Evolutionary conservation across 2,797 vertebrate species (phyloP).

Genomic region (Dryobates pubescens): DNA sequence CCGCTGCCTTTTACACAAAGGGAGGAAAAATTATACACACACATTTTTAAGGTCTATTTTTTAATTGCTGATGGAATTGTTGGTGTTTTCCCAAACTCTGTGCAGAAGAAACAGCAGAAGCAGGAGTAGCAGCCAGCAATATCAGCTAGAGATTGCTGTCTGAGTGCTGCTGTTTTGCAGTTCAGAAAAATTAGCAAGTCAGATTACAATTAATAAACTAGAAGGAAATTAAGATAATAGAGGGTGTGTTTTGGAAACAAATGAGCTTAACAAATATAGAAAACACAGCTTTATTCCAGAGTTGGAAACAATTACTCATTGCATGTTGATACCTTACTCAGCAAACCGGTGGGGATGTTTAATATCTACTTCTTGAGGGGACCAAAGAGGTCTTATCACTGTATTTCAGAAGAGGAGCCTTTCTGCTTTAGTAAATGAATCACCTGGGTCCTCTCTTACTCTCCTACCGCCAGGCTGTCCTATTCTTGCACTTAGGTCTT

Average conservation of each 20-base stretch:
- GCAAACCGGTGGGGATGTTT: not conserved
- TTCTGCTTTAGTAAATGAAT: slow-evolving; percentile 33
- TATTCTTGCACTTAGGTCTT: not conserved
- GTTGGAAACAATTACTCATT: not conserved
- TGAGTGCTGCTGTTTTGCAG: not conserved
- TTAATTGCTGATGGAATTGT: slow-evolving; percentile 47
- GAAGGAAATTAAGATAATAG: slow-evolving; percentile 3
- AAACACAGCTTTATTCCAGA: not conserved
- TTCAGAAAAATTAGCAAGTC: slow-evolving; percentile 12
- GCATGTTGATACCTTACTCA: not conserved
- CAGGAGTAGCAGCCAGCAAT: slow-evolving; percentile 18
- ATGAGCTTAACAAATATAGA: not conserved
- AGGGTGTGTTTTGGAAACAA: not conserved
- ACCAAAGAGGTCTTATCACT: not conserved
- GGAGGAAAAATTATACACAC: slow-evolving; percentile 4
- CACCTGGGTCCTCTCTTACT: not conserved
- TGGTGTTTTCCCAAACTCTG: slow-evolving; percentile 24
- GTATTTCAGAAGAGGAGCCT: slow-evolving; percentile 47
- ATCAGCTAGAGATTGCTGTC: not conserved
- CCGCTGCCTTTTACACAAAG: slow-evolving; percentile 23
- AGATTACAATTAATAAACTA: slow-evolving; percentile 15
- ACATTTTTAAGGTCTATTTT: slow-evolving; percentile 48
- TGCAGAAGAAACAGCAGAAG: slow-evolving; percentile 37
- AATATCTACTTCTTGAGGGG: not conserved
- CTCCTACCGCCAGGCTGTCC: not conserved